These are phyloP conservation scores for Hydropotes inermis DNA, from an alignment of 2,113 vertebrate genomes.

Conservation along the genomic window DNA sequence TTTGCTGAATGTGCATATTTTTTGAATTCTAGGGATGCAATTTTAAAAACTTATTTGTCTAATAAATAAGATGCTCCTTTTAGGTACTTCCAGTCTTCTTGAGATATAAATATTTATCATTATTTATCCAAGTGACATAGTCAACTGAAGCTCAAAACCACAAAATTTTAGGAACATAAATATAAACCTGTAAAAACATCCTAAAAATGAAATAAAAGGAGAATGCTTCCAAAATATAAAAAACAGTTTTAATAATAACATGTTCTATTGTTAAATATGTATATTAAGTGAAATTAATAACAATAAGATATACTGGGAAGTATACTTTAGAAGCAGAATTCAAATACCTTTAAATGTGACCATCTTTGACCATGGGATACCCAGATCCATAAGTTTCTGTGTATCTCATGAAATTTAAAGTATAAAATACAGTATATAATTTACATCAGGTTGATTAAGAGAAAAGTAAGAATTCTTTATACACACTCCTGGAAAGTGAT, in stretches of 20 bases:
- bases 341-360: not conserved
- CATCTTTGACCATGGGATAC: not conserved
- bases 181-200: not conserved
- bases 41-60: slow-evolving; percentile 62
- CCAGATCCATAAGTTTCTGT: not conserved
- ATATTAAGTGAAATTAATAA: not conserved
- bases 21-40: slow-evolving; percentile 29
- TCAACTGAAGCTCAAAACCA: slow-evolving; percentile 6
- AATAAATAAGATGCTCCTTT: slow-evolving; percentile 40
- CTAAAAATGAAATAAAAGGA: slow-evolving; percentile 9
- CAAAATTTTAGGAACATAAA: slow-evolving; percentile 1
- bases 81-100: slow-evolving; percentile 25
- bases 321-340: not conserved
- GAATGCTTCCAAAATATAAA: not conserved
- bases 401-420: not conserved
- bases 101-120: slow-evolving; percentile 59
- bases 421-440: not conserved
- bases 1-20: slow-evolving; percentile 44
- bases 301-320: not conserved
- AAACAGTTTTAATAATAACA: not conserved
- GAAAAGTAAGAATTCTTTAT: not conserved
- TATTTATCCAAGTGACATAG: slow-evolving; percentile 29
- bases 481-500: not conserved
- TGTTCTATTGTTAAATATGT: not conserved
- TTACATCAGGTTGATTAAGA: not conserved